These are phyloP conservation scores for Enteromius mattozi DNA, from an alignment of 2,797 vertebrate genomes.

Conservation along the genomic window DNA sequence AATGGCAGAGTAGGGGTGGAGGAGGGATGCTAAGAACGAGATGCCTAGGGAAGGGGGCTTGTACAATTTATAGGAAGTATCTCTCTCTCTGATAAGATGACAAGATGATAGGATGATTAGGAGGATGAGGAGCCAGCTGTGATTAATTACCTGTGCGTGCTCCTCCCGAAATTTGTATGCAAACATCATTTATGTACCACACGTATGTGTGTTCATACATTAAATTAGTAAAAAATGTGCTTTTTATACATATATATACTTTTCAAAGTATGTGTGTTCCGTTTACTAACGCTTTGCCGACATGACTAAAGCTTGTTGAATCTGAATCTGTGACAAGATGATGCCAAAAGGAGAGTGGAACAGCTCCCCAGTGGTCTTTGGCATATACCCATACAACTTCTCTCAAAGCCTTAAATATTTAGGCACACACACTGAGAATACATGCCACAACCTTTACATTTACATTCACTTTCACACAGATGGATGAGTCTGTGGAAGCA, in stretches of 20 bases:
- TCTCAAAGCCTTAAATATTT: conserved; percentile 29
- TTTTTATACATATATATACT: not conserved
- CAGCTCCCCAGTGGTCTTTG: not conserved
- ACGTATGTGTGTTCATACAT: not conserved
- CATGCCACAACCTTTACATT: conserved; percentile 42
- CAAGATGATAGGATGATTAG: too few relatives aligned
- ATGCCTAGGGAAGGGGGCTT: too few relatives aligned
- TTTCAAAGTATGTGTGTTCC: not conserved
- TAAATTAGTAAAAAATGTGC: not conserved
- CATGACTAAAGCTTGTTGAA: not conserved
- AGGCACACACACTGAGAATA: conserved; percentile 32
- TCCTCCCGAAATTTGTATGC: too few relatives aligned
- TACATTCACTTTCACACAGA: conserved; percentile 58
- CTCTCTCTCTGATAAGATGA: too few relatives aligned
- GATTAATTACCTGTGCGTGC: too few relatives aligned
- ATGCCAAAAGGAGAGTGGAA: not conserved
- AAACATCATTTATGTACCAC: not conserved
- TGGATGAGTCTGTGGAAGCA: conserved; percentile 66
- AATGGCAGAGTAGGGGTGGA: too few relatives aligned
- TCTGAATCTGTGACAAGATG: conserved; percentile 8
- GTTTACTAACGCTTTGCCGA: not conserved
- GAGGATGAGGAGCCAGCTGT: too few relatives aligned
- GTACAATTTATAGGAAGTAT: too few relatives aligned
- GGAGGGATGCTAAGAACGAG: too few relatives aligned
- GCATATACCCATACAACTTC: conserved; percentile 18